These are phyloP conservation scores for Merluccius polli DNA, from an alignment of 2,797 vertebrate genomes.

Conservation along the genomic window DNA sequence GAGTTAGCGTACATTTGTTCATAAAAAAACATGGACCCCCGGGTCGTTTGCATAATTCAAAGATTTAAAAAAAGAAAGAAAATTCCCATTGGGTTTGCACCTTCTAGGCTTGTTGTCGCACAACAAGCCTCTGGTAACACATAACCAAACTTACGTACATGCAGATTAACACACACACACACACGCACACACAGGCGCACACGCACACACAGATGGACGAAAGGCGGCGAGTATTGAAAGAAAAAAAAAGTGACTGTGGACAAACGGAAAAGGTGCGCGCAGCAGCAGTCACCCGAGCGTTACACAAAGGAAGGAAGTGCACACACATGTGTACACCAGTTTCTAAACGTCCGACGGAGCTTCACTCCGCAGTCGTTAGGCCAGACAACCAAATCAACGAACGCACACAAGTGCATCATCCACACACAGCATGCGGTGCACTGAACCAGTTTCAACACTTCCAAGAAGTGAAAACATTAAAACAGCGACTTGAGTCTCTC, in stretches of 20 bases:
- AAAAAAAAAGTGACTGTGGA: conserved; percentile 48
- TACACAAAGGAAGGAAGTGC: conserved; percentile 77
- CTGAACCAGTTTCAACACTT: no score
- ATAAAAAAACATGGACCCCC: conserved; percentile 35
- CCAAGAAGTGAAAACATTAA: no score
- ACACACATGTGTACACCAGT: conserved; percentile 53
- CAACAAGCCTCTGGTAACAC: not conserved
- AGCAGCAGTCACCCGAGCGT: conserved; percentile 54
- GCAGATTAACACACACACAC: no score
- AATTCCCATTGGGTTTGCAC: not conserved
- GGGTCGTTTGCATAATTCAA: conserved; percentile 48
- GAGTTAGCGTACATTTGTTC: conserved; percentile 19
- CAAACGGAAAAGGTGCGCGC: conserved; percentile 57
- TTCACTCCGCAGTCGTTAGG: not conserved
- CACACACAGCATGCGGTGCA: not conserved
- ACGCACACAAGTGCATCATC: not conserved
- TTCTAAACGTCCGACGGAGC: conserved; percentile 48
- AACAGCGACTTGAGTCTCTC: no score
- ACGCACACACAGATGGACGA: not conserved
- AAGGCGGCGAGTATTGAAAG: conserved; percentile 11
- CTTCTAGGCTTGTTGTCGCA: no score
- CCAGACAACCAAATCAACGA: no score
- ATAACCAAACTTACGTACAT: not conserved
- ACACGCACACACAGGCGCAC: no score
- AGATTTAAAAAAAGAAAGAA: not conserved